phyloP scores from a whole-genome alignment of 2,113 vertebrate genomes.

The Ophiodon elongatus region DNA sequence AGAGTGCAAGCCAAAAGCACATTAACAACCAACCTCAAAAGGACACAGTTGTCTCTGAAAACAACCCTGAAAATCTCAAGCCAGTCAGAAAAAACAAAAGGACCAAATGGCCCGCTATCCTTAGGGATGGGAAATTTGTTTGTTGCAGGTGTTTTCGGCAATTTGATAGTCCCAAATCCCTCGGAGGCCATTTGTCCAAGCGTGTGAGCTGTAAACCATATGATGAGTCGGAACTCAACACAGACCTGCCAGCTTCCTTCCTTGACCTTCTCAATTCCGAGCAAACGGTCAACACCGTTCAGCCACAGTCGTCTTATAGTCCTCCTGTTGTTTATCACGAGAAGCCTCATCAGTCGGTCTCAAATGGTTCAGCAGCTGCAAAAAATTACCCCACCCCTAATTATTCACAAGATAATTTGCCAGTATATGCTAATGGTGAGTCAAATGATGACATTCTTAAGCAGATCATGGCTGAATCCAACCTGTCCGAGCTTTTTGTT shows the following conservation, averaged over 20 bases:
- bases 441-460: constrained; percentile 89
- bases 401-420: constrained; percentile 82
- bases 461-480: constrained; percentile 89
- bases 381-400: constrained; percentile 82
- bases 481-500: constrained; percentile 86
- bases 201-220: constrained; percentile 92
- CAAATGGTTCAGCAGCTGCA: constrained; percentile 79
- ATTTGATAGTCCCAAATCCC: constrained; percentile 93
- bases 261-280: constrained; percentile 93
- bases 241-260: constrained; percentile 89
- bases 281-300: constrained; percentile 81
- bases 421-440: constrained; percentile 76
- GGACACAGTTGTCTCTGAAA: constrained; percentile 58
- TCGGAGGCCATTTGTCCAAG: constrained; percentile 97
- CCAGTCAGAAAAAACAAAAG: constrained; percentile 88
- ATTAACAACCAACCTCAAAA: constrained; percentile 28
- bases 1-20: constrained; percentile 46
- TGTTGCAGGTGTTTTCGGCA: constrained; percentile 94
- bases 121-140: constrained; percentile 94
- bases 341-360: constrained; percentile 83
- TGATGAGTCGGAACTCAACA: constrained; percentile 87
- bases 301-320: constrained; percentile 82
- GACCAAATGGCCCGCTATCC: constrained; percentile 95
- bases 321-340: constrained; percentile 84
- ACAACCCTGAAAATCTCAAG: constrained; percentile 79